Conservation (phyloP, 2,113 vertebrate species). For the Aldabrachelys gigantea region DNA sequence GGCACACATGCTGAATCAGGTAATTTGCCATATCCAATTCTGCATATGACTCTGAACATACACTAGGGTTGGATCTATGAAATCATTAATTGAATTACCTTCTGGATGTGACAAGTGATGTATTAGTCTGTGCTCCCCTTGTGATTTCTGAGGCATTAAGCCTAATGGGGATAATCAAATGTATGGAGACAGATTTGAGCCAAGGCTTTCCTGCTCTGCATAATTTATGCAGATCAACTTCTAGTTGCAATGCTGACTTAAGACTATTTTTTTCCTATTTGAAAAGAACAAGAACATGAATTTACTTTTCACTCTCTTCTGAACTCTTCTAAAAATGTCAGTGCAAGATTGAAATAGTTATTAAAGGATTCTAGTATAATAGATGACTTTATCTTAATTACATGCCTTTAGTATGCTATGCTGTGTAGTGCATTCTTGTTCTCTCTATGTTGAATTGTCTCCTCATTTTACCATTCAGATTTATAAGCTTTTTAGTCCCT, state of each 20-base stretch:
- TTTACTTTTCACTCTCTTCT: not conserved
- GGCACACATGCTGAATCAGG: conserved; percentile 41
- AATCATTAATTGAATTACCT: conserved; percentile 66
- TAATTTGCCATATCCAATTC: conserved; percentile 67
- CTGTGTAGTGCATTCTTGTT: not conserved
- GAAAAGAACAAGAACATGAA: not conserved
- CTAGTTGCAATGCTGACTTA: not conserved
- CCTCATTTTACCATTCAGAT: rapidly evolving
- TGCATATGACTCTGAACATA: conserved; percentile 30
- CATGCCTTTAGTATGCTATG: not conserved
- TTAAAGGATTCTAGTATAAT: not conserved
- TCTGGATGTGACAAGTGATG: conserved; percentile 61
- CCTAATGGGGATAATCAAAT: conserved; percentile 2
- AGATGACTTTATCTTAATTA: not conserved
- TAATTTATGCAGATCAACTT: not conserved
- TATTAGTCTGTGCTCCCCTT: conserved; percentile 60
- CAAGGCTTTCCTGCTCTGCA: conserved; percentile 7
- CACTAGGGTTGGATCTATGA: conserved; percentile 57
- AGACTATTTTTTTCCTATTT: not conserved
- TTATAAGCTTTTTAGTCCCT: not conserved
- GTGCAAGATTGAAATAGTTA: not conserved
- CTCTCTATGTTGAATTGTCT: not conserved
- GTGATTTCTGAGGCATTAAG: conserved; percentile 37
- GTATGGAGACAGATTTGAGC: conserved; percentile 18
- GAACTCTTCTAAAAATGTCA: not conserved